A percentile compares a stretch with the other conserved stretches of the same genome.
Evolutionary conservation across 2,113 vertebrate species (phyloP).

Genomic region (Pachyramphus minor): DNA sequence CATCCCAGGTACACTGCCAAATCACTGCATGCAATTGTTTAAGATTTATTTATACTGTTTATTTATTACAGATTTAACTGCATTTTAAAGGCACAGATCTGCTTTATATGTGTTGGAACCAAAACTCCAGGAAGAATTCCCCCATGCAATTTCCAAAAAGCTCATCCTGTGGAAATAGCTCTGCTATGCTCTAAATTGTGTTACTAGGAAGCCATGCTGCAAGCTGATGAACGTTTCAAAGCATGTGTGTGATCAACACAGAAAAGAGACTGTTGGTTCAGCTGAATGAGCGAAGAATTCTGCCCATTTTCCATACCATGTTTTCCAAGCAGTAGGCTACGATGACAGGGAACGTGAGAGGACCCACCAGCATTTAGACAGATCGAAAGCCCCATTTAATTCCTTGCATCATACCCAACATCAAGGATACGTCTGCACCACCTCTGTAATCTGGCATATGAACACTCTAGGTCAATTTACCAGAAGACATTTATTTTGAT

Average conservation of each 20-base stretch:
- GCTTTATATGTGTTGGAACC: neutral
- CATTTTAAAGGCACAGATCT: neutral
- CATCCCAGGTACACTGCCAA: neutral
- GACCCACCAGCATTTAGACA: neutral
- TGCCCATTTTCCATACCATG: neutral
- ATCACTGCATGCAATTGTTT: neutral
- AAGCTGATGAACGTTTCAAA: neutral
- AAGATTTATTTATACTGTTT: neutral
- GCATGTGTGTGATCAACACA: neutral
- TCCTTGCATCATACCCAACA: neutral
- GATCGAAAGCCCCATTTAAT: neutral
- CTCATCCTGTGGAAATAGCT: neutral
- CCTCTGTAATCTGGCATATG: neutral
- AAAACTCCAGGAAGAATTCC: neutral
- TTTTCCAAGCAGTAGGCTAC: neutral
- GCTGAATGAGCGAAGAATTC: neutral
- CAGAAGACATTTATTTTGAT: neutral
- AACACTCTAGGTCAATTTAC: neutral
- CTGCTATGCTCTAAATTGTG: neutral
- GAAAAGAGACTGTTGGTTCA: neutral
- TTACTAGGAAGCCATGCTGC: neutral
- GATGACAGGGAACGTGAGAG: fast-evolving
- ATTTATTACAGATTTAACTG: neutral
- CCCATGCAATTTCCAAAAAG: neutral
- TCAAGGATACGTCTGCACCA: neutral